Evolutionary conservation across 2,888 invertebrate species (phyloP).

Genomic region (Pachycephus smyrnensis): DNA sequence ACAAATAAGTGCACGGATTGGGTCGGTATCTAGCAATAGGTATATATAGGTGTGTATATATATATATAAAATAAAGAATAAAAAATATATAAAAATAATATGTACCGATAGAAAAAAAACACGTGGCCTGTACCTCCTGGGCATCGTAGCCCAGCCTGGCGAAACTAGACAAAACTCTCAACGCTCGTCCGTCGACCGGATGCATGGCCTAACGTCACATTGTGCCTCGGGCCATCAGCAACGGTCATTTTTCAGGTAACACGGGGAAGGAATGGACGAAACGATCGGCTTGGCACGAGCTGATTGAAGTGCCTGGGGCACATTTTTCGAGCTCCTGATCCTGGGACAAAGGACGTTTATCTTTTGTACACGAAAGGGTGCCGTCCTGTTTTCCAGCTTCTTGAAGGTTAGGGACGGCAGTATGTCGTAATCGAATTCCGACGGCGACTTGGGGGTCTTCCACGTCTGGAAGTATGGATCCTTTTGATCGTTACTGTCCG

Average conservation of each 20-base stretch:
- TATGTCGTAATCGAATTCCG: conserved; percentile 49
- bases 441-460: conserved; percentile 37
- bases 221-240: conserved; percentile 49
- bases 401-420: conserved; percentile 73
- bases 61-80: conserved; percentile 22
- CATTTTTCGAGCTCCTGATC: conserved; percentile 72
- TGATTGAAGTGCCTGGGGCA: conserved; percentile 48
- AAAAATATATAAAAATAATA: conserved; percentile 48
- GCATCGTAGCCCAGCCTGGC: conserved; percentile 56
- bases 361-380: conserved; percentile 65
- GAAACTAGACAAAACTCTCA: conserved; percentile 55
- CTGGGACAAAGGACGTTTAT: conserved; percentile 74
- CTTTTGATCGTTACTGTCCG: not conserved
- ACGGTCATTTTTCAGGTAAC: conserved; percentile 34
- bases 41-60: not conserved
- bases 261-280: conserved; percentile 32
- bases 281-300: conserved; percentile 10
- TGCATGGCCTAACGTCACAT: conserved; percentile 52
- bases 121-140: conserved; percentile 55
- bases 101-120: conserved; percentile 64
- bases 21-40: not conserved
- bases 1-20: not conserved
- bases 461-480: conserved; percentile 53
- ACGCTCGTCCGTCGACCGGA: conserved; percentile 54
- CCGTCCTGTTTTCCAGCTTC: conserved; percentile 60